Evolutionary conservation across 2,888 invertebrate species (phyloP), one percentile per base, ranked within the genome.

Genomic region (Argyresthia albistria): DNA sequence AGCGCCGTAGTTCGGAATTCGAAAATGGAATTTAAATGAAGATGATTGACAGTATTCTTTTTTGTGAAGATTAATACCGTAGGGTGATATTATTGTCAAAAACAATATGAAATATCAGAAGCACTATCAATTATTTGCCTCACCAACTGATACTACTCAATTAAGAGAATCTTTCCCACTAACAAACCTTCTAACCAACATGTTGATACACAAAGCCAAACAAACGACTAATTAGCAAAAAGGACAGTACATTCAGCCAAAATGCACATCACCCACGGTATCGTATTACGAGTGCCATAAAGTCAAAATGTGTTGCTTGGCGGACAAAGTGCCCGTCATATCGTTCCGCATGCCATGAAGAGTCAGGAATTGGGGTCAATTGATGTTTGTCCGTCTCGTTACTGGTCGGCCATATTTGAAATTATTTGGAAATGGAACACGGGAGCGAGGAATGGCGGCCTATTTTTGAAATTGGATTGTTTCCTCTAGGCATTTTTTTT

Each of bases 381-480:
- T 76, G 74, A 58, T 72, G 75, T 74, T 72, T 73, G 75, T 66
- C 72, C 72, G 68, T 64, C 70, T 73, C 69, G 72, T 73, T 72
- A 71, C 65, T 25, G 47, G 8, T 42, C 53, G 15, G 57, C 67
- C 69, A 68, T 70, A 68, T 70, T 68, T 61, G 58, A 69, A 70
- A 68, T 70, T 68, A 75, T 77, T 78, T 69, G 74, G 70, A 70
- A 73, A 73, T 72, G 74, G 73, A 68, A 70, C 73, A 70, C 67
- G 60, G 25, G 25, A 25, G 25, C 58, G 53, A 37, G 46, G 51
- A 52, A 52, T 39, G 46, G 49, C 43, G 53, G 48, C 36, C 36
- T 36, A 49, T 53, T 49, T 45, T 46, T 45, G 45, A 53, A 53
- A 49, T 43, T 43, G n/a, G 53, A 49, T 42, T 11, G 48, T 8